phyloP scores from a whole-genome alignment of 2,797 vertebrate species.

The Pristis pectinata region DNA sequence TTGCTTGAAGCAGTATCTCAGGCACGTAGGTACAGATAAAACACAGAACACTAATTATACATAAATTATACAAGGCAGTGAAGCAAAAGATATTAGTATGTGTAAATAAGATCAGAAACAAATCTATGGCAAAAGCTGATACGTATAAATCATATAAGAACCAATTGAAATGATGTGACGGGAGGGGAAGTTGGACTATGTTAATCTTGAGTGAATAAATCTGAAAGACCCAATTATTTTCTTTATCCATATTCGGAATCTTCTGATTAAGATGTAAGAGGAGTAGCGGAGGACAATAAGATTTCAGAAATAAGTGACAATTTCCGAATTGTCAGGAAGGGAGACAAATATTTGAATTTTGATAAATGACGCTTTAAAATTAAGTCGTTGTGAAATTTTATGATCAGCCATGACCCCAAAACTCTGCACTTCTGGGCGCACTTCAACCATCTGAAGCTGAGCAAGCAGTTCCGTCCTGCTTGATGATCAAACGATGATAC shows the following conservation, averaged over 20 bases:
- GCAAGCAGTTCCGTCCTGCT: fast-evolving
- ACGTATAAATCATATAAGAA: neutral
- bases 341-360: neutral
- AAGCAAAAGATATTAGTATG: too few species aligned
- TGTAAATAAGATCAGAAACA: too few species aligned
- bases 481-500: neutral
- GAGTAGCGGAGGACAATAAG: neutral
- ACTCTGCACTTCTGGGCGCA: too few species aligned
- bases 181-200: neutral
- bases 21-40: too few species aligned
- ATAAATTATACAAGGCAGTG: too few species aligned
- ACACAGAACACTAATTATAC: too few species aligned
- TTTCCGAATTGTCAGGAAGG: too few species aligned
- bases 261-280: neutral
- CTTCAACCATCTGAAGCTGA: neutral
- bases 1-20: too few species aligned
- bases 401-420: neutral
- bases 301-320: neutral
- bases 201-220: neutral
- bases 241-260: neutral
- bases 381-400: neutral
- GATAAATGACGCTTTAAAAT: neutral
- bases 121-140: neutral
- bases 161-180: neutral
- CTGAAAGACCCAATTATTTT: neutral